Evolutionary conservation across 1,140 invertebrate species (phyloP).

Genomic region (Ephestia elutella): DNA sequence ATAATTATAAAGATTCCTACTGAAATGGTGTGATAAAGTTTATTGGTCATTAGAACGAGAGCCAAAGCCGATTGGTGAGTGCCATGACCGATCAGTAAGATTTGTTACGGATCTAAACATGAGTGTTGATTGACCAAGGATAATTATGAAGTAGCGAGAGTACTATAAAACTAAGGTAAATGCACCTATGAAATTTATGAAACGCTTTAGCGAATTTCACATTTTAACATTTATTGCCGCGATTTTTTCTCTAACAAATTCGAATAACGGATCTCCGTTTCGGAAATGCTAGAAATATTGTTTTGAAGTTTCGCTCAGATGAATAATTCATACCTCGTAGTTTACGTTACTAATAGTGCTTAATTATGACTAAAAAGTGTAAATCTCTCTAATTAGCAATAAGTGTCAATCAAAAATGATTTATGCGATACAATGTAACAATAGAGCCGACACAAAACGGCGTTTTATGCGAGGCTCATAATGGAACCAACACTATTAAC

Average conservation of each 20-base stretch:
- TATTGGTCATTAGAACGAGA: constrained; percentile 61
- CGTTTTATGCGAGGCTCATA: constrained; percentile 31
- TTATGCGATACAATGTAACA: constrained; percentile 20
- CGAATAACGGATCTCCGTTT: background rate
- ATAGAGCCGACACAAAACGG: constrained; percentile 22
- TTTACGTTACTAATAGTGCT: background rate
- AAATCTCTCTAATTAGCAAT: constrained; percentile 17
- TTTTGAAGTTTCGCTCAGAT: no score
- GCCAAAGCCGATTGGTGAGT: constrained; percentile 51
- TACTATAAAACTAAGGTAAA: constrained; percentile 28
- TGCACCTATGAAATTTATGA: constrained; percentile 12
- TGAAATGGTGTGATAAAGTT: constrained; percentile 70
- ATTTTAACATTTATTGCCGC: background rate
- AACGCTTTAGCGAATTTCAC: constrained; percentile 4
- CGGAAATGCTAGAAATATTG: background rate
- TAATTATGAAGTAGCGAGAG: constrained; percentile 64
- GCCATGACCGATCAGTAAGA: constrained; percentile 46
- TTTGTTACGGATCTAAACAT: constrained; percentile 45
- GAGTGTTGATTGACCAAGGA: constrained; percentile 53
- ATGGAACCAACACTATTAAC: constrained; percentile 52
- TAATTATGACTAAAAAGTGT: background rate
- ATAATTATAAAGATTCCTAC: constrained; percentile 67
- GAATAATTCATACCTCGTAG: background rate
- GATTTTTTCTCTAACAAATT: background rate
- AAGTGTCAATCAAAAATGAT: constrained; percentile 20